phyloP scores from a whole-genome alignment of 2,888 invertebrate species.

The Adelognathus sp. region DNA sequence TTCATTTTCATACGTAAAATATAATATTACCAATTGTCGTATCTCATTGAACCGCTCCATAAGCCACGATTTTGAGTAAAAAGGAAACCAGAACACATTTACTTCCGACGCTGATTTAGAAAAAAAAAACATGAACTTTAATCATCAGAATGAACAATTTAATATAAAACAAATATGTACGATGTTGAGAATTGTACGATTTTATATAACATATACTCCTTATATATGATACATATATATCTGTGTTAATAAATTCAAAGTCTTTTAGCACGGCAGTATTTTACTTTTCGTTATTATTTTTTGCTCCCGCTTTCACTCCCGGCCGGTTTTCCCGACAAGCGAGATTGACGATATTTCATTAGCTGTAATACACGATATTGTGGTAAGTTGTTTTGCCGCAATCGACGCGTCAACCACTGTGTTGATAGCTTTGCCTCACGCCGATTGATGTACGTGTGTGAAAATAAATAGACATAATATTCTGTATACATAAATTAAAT shows the following conservation, averaged over 20 bases:
- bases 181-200: conserved; percentile 55
- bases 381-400: conserved; percentile 16
- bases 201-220: conserved; percentile 47
- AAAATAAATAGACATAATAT: neutral
- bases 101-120: conserved; percentile 47
- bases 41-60: conserved; percentile 21
- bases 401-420: no score
- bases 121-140: conserved; percentile 8
- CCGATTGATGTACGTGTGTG: neutral
- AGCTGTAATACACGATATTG: neutral
- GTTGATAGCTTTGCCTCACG: neutral
- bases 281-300: conserved; percentile 71
- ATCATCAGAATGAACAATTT: conserved; percentile 42
- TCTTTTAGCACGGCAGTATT: conserved; percentile 71
- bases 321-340: conserved; percentile 43
- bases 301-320: conserved; percentile 65
- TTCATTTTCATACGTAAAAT: neutral
- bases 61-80: conserved; percentile 13
- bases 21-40: neutral
- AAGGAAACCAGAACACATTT: conserved; percentile 3
- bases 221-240: conserved; percentile 56
- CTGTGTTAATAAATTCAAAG: conserved; percentile 76
- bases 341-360: conserved; percentile 29
- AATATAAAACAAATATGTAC: conserved; percentile 40
- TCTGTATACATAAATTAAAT: neutral